Percentiles rank a stretch among this genome's conserved stretches.
Evolutionary conservation across 2,888 invertebrate genomes (phyloP).

Genomic region (Tanypteryx hageni): DNA sequence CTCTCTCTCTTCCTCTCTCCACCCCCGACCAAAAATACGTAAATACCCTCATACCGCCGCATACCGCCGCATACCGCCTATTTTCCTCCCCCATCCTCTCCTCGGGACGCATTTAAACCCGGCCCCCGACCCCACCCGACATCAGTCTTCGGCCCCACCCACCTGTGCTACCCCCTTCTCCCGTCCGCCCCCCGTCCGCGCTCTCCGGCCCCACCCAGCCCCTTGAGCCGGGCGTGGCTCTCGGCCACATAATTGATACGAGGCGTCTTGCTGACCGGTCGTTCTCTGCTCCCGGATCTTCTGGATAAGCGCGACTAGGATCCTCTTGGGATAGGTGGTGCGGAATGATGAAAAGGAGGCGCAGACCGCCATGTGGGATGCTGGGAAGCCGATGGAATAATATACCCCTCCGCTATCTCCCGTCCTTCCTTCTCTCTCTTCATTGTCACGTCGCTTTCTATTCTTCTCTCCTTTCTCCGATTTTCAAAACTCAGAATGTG

Average conservation of each 20-base stretch:
- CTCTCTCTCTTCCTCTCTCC: background rate
- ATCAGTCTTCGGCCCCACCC: background rate
- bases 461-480: no score
- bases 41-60: background rate
- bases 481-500: no score
- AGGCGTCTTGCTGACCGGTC: background rate
- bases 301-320: background rate
- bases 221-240: no score
- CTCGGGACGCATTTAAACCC: background rate
- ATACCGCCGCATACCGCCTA: no score
- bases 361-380: background rate
- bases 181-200: no score
- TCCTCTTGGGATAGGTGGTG: background rate
- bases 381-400: background rate
- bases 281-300: background rate
- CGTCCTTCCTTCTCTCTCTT: no score
- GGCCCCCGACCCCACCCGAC: constrained; percentile 32
- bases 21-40: background rate
- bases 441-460: no score
- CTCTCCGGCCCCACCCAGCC: background rate
- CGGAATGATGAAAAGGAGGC: background rate
- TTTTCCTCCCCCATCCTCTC: no score
- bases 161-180: background rate
- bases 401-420: no score
- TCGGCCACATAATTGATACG: no score